Evolutionary conservation across 2,888 invertebrate genomes (phyloP).

Genomic region (Operophtera brumata): DNA sequence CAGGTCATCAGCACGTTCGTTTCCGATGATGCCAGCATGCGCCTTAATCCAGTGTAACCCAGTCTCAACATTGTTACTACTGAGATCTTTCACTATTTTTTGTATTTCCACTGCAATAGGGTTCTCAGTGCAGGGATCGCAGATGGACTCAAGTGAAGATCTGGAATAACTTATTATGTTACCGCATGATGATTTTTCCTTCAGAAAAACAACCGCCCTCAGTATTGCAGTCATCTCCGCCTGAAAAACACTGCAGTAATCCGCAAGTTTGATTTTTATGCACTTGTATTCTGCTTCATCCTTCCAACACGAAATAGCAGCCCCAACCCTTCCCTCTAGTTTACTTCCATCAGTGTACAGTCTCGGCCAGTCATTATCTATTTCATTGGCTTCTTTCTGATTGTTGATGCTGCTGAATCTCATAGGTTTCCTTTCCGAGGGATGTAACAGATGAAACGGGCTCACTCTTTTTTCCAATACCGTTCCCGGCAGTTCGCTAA

Average conservation of each 20-base stretch:
- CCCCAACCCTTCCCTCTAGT: background rate
- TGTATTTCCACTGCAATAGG: background rate
- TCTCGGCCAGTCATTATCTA: background rate
- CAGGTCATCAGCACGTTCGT: background rate
- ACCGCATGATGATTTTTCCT: background rate
- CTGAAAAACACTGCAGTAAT: background rate
- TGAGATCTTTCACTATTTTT: background rate
- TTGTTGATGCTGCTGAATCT: background rate
- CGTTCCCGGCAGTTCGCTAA: background rate
- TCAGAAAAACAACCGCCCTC: background rate
- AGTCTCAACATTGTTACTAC: background rate
- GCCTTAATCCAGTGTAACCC: background rate
- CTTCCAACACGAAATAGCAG: background rate
- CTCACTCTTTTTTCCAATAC: background rate
- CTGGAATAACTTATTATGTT: background rate
- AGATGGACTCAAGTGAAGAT: background rate
- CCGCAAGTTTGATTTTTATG: background rate
- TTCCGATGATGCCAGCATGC: background rate
- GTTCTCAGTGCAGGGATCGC: background rate
- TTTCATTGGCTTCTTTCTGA: background rate
- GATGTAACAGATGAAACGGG: background rate
- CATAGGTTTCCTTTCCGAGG: background rate
- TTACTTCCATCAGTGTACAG: slow-evolving; percentile 3
- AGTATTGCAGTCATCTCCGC: background rate
- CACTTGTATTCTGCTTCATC: background rate